phyloP scores from a whole-genome alignment of 2,888 invertebrate genomes.

The Empis stercorea region DNA sequence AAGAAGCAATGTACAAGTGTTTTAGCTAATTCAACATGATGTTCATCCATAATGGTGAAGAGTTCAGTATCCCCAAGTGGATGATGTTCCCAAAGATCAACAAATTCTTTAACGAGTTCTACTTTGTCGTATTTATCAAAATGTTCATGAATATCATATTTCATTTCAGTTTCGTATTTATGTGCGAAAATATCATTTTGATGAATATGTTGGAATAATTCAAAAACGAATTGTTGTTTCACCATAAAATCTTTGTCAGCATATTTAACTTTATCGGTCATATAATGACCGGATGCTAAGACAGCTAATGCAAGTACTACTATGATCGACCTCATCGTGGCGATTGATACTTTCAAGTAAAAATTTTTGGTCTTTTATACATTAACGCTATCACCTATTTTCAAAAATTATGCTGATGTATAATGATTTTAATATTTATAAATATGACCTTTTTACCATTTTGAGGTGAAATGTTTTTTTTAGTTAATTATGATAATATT shows the following conservation, averaged over 20 bases:
- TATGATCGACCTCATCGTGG: constrained; percentile 25
- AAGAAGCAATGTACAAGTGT: constrained; percentile 51
- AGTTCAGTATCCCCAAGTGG: constrained; percentile 25
- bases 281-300: constrained; percentile 14
- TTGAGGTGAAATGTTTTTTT: too few species aligned
- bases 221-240: constrained; percentile 41
- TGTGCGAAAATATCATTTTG: constrained; percentile 41
- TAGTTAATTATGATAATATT: too few species aligned
- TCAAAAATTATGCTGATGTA: too few species aligned
- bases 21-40: constrained; percentile 40
- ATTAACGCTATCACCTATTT: not conserved
- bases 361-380: not conserved
- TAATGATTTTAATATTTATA: too few species aligned
- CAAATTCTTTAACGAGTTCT: constrained; percentile 44
- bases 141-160: constrained; percentile 47
- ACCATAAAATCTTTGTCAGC: constrained; percentile 42
- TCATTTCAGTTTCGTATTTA: constrained; percentile 40
- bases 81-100: constrained; percentile 43
- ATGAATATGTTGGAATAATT: constrained; percentile 43
- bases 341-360: constrained; percentile 18
- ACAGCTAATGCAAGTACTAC: constrained; percentile 25
- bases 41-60: constrained; percentile 24
- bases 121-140: constrained; percentile 45
- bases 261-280: constrained; percentile 23
- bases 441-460: too few species aligned